A percentile compares a stretch with the other conserved stretches of the same genome.
phyloP scores from a whole-genome alignment of 2,888 invertebrate species.

The Opisthograptis luteolata region DNA sequence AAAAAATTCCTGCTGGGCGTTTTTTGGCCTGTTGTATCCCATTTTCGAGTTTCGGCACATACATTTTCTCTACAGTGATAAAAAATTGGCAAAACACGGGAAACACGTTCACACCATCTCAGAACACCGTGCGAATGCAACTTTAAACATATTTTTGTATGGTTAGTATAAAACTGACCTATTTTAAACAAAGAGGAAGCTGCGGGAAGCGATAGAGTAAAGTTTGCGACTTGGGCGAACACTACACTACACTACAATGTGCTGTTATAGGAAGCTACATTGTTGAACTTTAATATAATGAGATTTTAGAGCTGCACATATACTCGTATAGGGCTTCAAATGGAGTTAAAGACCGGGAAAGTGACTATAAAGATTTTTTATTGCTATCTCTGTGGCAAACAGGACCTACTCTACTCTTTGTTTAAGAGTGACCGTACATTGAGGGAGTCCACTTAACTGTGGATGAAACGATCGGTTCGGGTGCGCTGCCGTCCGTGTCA shows the following conservation, averaged over 20 bases:
- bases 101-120: background rate
- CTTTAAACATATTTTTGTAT: conserved; percentile 12
- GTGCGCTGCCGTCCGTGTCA: too few relatives aligned
- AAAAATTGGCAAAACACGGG: background rate
- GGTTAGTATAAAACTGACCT: conserved; percentile 19
- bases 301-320: conserved; percentile 20
- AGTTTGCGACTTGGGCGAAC: conserved; percentile 31
- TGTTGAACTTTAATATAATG: conserved; percentile 28
- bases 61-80: too few relatives aligned
- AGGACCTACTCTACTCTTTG: conserved; percentile 5
- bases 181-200: conserved; percentile 32
- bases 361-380: conserved; percentile 24
- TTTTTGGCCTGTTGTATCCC: too few relatives aligned
- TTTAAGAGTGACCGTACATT: background rate
- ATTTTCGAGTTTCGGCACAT: too few relatives aligned
- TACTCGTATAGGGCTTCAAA: conserved; percentile 12
- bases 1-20: too few relatives aligned
- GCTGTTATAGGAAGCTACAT: conserved; percentile 20
- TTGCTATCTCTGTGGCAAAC: conserved; percentile 1
- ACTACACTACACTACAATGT: conserved; percentile 16
- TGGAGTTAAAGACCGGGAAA: conserved; percentile 22
- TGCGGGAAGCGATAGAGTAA: conserved; percentile 31
- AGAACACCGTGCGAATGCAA: conserved; percentile 2
- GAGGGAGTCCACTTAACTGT: background rate
- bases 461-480: background rate